Base-by-base conservation (phyloP, 1,140 invertebrate genomes). In the Cryptotermes secundus region DNA sequence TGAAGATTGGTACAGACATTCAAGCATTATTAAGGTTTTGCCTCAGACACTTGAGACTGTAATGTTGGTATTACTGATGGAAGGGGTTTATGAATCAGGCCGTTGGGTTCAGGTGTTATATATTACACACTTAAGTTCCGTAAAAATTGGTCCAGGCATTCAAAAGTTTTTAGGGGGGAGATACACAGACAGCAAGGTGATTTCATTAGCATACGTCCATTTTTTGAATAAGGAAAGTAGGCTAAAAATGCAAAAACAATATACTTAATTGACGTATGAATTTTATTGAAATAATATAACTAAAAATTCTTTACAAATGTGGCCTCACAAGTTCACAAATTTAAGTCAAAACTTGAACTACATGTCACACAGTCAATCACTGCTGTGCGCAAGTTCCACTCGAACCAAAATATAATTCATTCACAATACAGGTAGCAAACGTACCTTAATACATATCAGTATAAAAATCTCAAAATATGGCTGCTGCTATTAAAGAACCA, bases 401-500 rank as follows among this genome's bases (percentile, higher is more conserved):
- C 9, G n/a, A 9, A n/a, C 26, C 31, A 31, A 9, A 72, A 10
- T 72, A 72, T 31, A 72, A n/a, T 72, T 10, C 31, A 72, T n/a
- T 72, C 59, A 72, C 59, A n/a, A 72, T 6, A 72, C 4, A 72
- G 59, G 59, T 72, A 72, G 59, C n/a, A 72, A 72, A 72, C 4
- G 26, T 72, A 31, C 26, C 59, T 72, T 2, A 72, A 72, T n/a
- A 72, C 59, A 31, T 72, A 31, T 72, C 14, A 14, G 59, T 72
- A 72, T 72, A 72, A 72, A 72, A 72, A 72, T 72, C 59, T 72
- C n/a, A 72, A 72, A 72, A 72, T 72, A 72, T 31, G 59, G 59
- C 59, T 72, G 59, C n/a, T 72, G 59, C n/a, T 16, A n/a, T 31
- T 72, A 72, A 26, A 72, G 59, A 72, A 72, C 59, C 26, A 72